Base-by-base conservation (phyloP, 2,888 invertebrate species). In the Drosophila hawaiiensis region DNA sequence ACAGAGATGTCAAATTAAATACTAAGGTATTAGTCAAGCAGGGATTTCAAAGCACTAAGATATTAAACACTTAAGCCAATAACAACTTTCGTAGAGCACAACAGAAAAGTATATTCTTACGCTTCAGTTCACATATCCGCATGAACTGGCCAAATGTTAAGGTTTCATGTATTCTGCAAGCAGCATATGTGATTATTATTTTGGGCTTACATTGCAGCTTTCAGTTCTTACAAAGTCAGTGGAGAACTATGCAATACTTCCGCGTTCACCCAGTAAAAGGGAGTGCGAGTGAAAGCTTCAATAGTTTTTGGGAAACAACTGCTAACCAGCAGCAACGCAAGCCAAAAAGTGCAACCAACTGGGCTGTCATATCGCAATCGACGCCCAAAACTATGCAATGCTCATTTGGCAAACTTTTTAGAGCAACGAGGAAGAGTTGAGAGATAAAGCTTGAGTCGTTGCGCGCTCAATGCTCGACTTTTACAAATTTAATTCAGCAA, bases 401-500 rank as follows among this genome's bases (percentile, higher is more conserved):
- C 68, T 68, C 78, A 80, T 76, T 80, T 71, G 76, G 29, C 54
- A 68, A 80, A 78, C 61, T 80, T 80, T 35, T 56, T 52, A 16
- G 22, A 63, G 53, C 39, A 19, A 25, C n/a, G 28, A 19, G 25
- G 19, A 12, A 4, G 31, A 1, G 59, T n/a, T 53, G 50, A 28
- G 14, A 60, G 80, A 77, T 77, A 69, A 63, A 63, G 75, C 79
- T 79, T 50, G 55, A 68, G 63, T 43, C 61, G 68, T 43, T 63
- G 78, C 60, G 59, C 59, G 58, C 69, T 84, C 82, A 84, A 73
- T 78, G 86, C 83, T 79, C 73, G 82, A 86, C 77, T 85, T 78
- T 73, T 75, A 77, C 73, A 90, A 88, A 90, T 88, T 83, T 80
- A 87, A 89, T 83, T 82, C 85, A 74, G 74, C 84, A 84, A 86